Evolutionary conservation across 2,888 invertebrate genomes (phyloP).

Genomic region (Eupithecia vulgata): DNA sequence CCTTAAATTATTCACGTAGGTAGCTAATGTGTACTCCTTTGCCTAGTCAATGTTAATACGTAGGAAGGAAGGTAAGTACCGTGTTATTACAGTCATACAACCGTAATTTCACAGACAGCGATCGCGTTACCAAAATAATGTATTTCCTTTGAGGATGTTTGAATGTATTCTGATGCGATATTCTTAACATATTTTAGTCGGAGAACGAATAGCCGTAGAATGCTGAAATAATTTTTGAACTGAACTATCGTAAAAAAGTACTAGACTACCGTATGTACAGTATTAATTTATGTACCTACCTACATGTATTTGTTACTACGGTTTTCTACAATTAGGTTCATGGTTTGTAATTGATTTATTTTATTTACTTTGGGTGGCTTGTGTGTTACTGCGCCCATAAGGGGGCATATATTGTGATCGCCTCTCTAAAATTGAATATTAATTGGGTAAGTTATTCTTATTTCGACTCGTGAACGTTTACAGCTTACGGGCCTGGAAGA

Average conservation of each 20-base stretch:
- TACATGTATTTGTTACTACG: no score
- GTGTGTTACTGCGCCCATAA: no score
- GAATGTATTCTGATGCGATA: neutral
- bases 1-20: neutral
- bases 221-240: neutral
- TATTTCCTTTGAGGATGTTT: neutral
- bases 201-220: neutral
- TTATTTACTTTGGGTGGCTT: no score
- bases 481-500: no score
- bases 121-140: neutral
- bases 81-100: neutral
- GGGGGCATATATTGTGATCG: no score
- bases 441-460: no score
- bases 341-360: no score
- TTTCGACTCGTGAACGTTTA: no score
- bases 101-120: neutral
- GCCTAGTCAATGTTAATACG: neutral
- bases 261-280: no score
- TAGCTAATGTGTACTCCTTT: neutral
- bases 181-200: neutral
- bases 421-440: no score
- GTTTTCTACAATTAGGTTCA: no score
- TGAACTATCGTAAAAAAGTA: neutral
- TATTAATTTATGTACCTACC: no score
- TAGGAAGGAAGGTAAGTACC: neutral